phyloP scores from a whole-genome alignment of 2,113 vertebrate species.

The Lipophrys pholis region DNA sequence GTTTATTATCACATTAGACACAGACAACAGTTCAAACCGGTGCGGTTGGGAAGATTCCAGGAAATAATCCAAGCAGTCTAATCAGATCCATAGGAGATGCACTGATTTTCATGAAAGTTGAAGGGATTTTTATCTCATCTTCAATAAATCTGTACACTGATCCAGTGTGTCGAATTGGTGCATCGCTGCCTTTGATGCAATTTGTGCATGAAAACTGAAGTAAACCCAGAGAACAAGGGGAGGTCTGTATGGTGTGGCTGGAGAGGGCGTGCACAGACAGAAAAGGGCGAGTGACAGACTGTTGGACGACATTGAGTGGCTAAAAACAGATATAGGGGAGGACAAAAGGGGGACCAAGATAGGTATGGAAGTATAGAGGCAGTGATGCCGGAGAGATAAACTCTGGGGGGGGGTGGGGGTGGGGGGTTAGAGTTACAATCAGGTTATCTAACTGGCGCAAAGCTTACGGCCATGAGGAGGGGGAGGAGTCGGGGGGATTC shows the following conservation, averaged over 20 bases:
- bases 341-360: conserved; percentile 22
- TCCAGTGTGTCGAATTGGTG: not conserved
- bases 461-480: conserved; percentile 21
- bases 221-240: not conserved
- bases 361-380: conserved; percentile 1
- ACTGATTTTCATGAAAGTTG: not conserved
- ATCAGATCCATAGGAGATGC: not conserved
- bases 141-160: not conserved
- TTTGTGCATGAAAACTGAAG: not conserved
- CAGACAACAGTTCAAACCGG: too few species aligned
- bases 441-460: conserved; percentile 50
- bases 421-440: conserved; percentile 56
- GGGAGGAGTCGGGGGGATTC: conserved; percentile 37
- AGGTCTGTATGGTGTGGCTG: not conserved
- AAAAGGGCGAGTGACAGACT: not conserved
- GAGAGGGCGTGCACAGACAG: not conserved
- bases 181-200: conserved; percentile 4
- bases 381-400: conserved; percentile 36
- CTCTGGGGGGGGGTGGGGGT: conserved; percentile 44
- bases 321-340: conserved; percentile 35
- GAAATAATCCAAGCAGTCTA: not conserved
- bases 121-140: conserved; percentile 1
- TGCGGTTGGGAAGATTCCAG: too few species aligned
- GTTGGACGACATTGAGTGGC: not conserved
- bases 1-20: too few species aligned